Evolutionary conservation across 2,113 vertebrate genomes (phyloP).

Genomic region (Chaenogobius annularis): DNA sequence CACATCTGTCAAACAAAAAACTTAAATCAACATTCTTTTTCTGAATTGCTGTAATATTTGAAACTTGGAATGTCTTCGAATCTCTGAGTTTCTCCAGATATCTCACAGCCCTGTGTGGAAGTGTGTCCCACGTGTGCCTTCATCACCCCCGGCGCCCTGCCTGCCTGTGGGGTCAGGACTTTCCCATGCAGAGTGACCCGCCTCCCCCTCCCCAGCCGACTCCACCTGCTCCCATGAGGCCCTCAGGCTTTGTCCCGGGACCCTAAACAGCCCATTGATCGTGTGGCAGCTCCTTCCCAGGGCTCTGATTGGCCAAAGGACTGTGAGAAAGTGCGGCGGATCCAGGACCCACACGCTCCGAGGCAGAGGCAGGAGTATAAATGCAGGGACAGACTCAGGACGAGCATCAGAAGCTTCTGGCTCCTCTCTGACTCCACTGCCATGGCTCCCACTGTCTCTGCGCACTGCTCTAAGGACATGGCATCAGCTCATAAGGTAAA

Average conservation of each 20-base stretch:
- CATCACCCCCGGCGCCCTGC: constrained; percentile 66
- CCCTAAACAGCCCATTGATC: constrained; percentile 79
- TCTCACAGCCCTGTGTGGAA: constrained; percentile 35
- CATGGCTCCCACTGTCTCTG: constrained; percentile 74
- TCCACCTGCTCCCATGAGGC: constrained; percentile 80
- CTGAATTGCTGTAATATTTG: background rate
- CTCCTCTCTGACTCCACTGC: constrained; percentile 57
- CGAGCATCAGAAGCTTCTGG: constrained; percentile 65
- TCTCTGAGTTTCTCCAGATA: background rate
- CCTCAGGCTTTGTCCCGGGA: constrained; percentile 67
- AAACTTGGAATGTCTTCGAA: background rate
- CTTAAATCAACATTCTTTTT: background rate
- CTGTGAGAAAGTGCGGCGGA: constrained; percentile 77
- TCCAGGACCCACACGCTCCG: constrained; percentile 76
- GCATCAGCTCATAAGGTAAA: constrained; percentile 76
- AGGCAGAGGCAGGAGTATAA: constrained; percentile 76
- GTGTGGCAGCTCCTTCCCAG: constrained; percentile 77
- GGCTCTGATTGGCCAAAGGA: constrained; percentile 66
- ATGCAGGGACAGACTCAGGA: constrained; percentile 51
- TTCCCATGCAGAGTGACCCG: constrained; percentile 74
- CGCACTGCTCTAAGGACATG: constrained; percentile 63
- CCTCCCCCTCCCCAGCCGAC: constrained; percentile 54
- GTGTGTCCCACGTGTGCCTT: constrained; percentile 70
- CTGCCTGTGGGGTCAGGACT: constrained; percentile 74
- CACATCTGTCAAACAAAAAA: no score